phyloP scores from a whole-genome alignment of 2,113 vertebrate species.

The Gymnorhina tibicen region DNA sequence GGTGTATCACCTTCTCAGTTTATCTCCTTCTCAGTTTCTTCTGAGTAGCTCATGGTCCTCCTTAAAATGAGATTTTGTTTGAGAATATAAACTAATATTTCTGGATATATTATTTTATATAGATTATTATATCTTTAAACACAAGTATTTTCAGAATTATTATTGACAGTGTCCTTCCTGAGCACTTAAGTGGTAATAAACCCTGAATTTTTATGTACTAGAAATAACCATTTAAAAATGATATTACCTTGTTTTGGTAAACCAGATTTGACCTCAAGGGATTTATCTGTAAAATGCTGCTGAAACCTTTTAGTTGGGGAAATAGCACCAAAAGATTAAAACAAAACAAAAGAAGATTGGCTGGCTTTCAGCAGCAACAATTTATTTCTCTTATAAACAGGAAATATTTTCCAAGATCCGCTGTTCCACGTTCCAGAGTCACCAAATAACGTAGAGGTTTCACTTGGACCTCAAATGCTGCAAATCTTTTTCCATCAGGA shows the following conservation, averaged over 20 bases:
- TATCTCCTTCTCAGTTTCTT: background rate
- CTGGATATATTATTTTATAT: background rate
- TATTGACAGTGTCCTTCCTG: background rate
- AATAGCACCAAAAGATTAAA: background rate
- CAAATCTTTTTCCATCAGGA: background rate
- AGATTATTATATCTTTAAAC: background rate
- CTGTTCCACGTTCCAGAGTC: background rate
- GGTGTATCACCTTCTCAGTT: background rate
- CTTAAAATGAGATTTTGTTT: background rate
- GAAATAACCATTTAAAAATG: background rate
- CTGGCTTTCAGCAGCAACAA: background rate
- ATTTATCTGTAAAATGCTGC: background rate
- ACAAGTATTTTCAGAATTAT: background rate
- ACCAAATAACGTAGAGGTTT: background rate
- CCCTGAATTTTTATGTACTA: background rate
- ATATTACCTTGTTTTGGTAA: background rate
- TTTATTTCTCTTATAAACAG: background rate
- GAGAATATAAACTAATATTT: background rate
- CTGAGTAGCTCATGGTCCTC: background rate
- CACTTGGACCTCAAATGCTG: background rate
- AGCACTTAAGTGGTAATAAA: background rate
- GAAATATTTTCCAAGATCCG: background rate
- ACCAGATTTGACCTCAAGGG: background rate
- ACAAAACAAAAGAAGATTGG: background rate
- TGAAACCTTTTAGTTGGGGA: background rate